Evolutionary conservation across 2,113 vertebrate species (phyloP).

Genomic region (Lepisosteus osseus): DNA sequence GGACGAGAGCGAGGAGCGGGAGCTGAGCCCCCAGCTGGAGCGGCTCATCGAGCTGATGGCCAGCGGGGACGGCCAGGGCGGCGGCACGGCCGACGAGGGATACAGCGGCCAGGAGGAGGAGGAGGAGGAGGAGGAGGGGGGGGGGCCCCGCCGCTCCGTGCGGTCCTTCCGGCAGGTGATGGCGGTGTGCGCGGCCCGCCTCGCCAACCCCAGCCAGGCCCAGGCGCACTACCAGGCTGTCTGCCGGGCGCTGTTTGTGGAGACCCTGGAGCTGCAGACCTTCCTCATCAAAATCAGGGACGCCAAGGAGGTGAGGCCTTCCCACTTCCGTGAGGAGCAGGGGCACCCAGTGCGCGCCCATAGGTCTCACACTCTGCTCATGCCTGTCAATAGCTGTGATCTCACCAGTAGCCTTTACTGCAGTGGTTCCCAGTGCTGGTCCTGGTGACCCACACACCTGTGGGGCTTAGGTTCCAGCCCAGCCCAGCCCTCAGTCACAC

Average conservation of each 20-base stretch:
- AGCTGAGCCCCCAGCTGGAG: slow-evolving; percentile 87
- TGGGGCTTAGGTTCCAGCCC: no score
- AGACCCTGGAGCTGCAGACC: slow-evolving; percentile 88
- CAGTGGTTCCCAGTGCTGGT: no score
- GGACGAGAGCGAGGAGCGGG: slow-evolving; percentile 87
- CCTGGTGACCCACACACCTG: no score
- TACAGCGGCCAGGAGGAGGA: slow-evolving; percentile 89
- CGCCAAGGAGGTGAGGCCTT: slow-evolving; percentile 78
- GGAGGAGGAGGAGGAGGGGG: slow-evolving; percentile 76
- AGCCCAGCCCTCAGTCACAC: no score
- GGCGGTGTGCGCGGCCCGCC: slow-evolving; percentile 73
- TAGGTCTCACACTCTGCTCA: no score
- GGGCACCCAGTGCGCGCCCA: no score
- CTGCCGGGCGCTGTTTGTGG: slow-evolving; percentile 84
- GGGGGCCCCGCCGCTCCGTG: slow-evolving; percentile 49
- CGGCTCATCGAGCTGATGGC: slow-evolving; percentile 90
- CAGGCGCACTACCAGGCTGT: slow-evolving; percentile 88
- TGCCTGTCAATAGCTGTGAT: no score
- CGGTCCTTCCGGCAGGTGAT: slow-evolving; percentile 79
- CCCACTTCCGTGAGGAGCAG: no score
- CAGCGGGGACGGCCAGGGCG: slow-evolving; percentile 56
- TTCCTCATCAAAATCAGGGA: slow-evolving; percentile 85
- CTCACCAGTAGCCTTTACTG: no score
- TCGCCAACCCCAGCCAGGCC: slow-evolving; percentile 71
- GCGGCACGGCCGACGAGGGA: slow-evolving; percentile 72